Percentiles rank a stretch among this genome's conserved stretches.
These are phyloP conservation scores for Prenolepis imparis DNA, from an alignment of 2,888 invertebrate genomes.

Conservation along the genomic window DNA sequence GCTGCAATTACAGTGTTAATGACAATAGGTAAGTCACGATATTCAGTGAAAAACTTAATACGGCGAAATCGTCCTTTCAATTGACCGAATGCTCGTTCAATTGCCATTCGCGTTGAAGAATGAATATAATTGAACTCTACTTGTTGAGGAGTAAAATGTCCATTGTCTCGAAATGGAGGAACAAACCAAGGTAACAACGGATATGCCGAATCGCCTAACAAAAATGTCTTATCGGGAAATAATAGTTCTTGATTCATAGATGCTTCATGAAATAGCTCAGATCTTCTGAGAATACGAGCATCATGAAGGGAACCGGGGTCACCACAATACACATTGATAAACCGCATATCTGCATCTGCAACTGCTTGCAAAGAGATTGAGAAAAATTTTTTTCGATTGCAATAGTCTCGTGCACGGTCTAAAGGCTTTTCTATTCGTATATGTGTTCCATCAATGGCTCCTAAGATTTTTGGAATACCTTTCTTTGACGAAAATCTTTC, in stretches of 20 bases:
- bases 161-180: not conserved
- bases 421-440: constrained; percentile 10
- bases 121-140: not conserved
- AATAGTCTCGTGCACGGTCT: not conserved
- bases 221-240: not conserved
- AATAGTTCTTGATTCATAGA: not conserved
- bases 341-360: not conserved
- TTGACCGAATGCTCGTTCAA: not conserved
- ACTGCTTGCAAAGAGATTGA: constrained; percentile 2
- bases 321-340: not conserved
- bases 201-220: not conserved
- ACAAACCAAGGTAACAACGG: not conserved
- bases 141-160: not conserved
- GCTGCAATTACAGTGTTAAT: not conserved
- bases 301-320: constrained; percentile 5
- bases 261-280: not conserved
- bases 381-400: constrained; percentile 24
- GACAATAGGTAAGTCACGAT: not conserved
- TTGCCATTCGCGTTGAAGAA: not conserved
- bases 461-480: not conserved
- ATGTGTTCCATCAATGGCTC: not conserved
- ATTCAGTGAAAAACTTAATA: constrained; percentile 9
- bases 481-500: not conserved
- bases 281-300: constrained; percentile 1
- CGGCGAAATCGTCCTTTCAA: constrained; percentile 8